Conservation (phyloP, 2,888 invertebrate genomes). For the Tinea semifulvella region DNA sequence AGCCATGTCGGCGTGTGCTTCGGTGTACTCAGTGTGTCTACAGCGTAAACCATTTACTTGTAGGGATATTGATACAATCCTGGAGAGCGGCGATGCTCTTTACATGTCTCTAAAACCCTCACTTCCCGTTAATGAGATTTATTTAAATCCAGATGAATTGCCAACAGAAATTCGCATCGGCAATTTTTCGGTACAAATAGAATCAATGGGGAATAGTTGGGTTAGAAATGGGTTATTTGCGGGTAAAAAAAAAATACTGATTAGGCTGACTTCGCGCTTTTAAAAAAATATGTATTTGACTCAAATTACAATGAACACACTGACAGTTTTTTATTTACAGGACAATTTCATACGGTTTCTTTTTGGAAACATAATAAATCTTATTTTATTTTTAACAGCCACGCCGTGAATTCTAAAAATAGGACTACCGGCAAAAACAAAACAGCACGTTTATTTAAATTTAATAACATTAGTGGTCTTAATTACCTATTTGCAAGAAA, state of each 20-base stretch:
- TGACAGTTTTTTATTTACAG: conserved; percentile 7
- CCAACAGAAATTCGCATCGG: conserved; percentile 1
- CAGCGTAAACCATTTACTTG: no score
- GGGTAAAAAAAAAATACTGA: background rate
- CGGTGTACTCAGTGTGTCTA: no score
- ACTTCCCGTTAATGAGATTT: conserved; percentile 14
- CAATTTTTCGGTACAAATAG: background rate
- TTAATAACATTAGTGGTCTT: background rate
- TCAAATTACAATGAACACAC: background rate
- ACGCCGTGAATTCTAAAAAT: background rate
- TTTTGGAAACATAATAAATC: background rate
- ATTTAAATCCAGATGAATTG: conserved; percentile 11
- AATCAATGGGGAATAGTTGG: background rate
- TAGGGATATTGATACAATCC: no score
- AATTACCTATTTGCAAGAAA: conserved; percentile 6
- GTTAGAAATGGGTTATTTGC: background rate
- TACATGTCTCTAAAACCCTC: no score
- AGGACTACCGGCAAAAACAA: no score
- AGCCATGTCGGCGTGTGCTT: no score
- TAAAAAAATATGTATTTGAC: background rate
- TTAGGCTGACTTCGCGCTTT: background rate
- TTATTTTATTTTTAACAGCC: background rate
- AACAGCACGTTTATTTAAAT: background rate
- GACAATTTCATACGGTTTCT: conserved; percentile 1
- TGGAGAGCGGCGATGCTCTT: no score